Conservation (phyloP, 2,797 vertebrate genomes). For the Coendou prehensilis region DNA sequence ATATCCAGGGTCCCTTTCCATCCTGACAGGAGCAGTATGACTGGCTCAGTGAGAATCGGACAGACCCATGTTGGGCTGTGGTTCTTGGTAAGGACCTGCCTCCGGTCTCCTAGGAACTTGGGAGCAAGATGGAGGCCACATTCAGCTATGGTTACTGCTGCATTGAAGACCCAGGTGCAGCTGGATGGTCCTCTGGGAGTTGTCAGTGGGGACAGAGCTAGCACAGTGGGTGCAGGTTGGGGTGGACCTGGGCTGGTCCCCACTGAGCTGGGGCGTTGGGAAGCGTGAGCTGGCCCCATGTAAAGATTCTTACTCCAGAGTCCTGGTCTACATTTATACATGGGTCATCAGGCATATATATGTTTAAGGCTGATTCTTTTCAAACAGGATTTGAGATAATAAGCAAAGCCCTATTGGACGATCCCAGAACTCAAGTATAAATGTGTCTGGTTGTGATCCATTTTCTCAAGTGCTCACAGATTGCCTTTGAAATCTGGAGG, state of each 20-base stretch:
- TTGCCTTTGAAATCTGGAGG: background rate
- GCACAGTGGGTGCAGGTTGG: background rate
- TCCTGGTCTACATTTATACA: background rate
- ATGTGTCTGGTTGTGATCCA: background rate
- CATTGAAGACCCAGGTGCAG: too few relatives aligned
- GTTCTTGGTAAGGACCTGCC: background rate
- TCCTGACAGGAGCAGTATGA: background rate
- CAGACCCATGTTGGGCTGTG: background rate
- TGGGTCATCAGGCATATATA: accelerated
- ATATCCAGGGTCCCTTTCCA: background rate
- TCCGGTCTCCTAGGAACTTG: background rate
- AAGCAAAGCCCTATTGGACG: background rate
- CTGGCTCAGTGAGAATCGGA: background rate
- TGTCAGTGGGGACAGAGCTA: background rate
- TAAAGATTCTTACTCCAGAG: background rate
- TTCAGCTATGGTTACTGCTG: background rate
- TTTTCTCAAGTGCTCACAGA: background rate
- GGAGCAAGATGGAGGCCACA: too few relatives aligned
- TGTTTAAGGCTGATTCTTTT: background rate
- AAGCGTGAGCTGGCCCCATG: background rate
- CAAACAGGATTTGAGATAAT: background rate
- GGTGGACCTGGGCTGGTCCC: background rate
- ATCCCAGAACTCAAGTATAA: background rate
- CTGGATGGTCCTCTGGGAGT: background rate
- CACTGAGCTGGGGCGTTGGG: background rate